Conservation (phyloP, 2,888 invertebrate genomes). For the Actias luna region DNA sequence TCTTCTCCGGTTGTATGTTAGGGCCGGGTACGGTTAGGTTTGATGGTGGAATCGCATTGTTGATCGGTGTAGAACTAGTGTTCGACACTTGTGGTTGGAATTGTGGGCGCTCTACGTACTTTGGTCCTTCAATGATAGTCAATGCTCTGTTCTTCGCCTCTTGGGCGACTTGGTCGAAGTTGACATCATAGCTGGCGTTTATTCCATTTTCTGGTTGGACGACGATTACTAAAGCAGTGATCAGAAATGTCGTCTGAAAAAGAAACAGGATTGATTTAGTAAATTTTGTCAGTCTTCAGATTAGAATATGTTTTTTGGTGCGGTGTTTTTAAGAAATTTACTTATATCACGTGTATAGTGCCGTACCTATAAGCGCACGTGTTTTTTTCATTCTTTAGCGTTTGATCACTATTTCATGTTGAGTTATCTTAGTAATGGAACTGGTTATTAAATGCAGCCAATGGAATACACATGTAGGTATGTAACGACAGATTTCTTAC, state of each 20-base stretch:
- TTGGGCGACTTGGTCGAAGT: conserved; percentile 63
- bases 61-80: conserved; percentile 29
- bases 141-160: conserved; percentile 62
- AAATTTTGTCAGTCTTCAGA: not conserved
- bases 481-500: too few species aligned
- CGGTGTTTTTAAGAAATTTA: too few species aligned
- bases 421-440: too few species aligned
- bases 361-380: too few species aligned
- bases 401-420: too few species aligned
- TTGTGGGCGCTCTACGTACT: conserved; percentile 48
- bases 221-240: conserved; percentile 73
- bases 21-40: not conserved
- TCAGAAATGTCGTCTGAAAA: conserved; percentile 73
- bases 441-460: too few species aligned
- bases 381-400: too few species aligned
- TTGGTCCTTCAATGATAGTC: conserved; percentile 56
- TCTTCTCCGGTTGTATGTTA: conserved; percentile 42
- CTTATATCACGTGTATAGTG: too few species aligned
- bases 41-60: conserved; percentile 40
- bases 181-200: conserved; percentile 52
- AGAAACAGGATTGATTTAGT: conserved; percentile 8
- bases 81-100: conserved; percentile 33
- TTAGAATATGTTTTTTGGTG: too few species aligned
- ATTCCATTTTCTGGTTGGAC: conserved; percentile 64
- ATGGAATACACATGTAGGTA: too few species aligned